Percentiles rank a stretch among this genome's conserved stretches.
Conservation (phyloP, 2,113 vertebrate genomes). For the Apistogramma diplotaenia region DNA sequence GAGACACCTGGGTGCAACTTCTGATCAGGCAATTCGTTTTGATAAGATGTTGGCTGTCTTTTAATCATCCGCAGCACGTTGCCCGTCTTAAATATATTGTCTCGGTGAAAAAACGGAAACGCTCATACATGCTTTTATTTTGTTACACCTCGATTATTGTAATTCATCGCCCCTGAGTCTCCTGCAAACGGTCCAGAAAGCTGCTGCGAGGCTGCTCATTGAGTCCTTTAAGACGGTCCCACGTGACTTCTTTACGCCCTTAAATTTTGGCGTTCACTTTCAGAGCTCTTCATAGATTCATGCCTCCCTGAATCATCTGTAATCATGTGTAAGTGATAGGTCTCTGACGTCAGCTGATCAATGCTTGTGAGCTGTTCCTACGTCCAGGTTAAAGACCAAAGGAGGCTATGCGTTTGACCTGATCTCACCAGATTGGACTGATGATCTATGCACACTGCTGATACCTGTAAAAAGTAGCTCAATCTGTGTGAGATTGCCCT, state of each 20-base stretch:
- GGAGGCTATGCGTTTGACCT: not conserved
- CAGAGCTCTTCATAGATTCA: too few species aligned
- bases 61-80: too few species aligned
- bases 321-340: not conserved
- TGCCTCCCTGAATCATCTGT: too few species aligned
- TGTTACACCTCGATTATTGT: not conserved
- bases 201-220: not conserved
- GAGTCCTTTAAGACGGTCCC: not conserved
- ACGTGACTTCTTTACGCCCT: not conserved
- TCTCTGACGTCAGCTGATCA: not conserved
- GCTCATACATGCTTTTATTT: not conserved
- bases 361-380: not conserved
- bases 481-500: not conserved
- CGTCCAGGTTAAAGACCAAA: not conserved
- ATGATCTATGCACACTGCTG: too few species aligned
- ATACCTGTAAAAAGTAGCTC: too few species aligned
- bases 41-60: not conserved
- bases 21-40: not conserved
- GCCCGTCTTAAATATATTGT: not conserved
- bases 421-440: not conserved
- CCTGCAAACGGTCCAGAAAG: not conserved
- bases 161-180: not conserved
- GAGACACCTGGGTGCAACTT: not conserved
- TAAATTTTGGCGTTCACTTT: too few species aligned
- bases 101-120: not conserved